Conservation (phyloP, 1,140 invertebrate genomes). For the Lysiphlebus fabarum region DNA sequence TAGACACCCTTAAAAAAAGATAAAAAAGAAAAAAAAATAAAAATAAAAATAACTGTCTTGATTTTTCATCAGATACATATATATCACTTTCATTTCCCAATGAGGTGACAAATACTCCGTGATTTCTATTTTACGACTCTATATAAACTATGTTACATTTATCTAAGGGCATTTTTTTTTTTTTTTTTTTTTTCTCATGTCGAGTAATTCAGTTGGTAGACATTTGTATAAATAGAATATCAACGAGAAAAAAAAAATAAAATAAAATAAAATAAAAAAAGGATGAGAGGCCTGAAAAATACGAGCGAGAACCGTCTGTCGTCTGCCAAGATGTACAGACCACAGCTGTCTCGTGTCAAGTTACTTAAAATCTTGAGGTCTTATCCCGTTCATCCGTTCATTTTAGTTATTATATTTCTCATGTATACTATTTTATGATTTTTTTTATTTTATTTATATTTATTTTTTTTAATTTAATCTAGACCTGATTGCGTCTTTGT, state of each 20-base stretch:
- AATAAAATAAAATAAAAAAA: background rate
- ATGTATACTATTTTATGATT: background rate
- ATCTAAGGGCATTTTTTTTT: background rate
- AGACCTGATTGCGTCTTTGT: too few species aligned
- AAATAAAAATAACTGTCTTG: too few species aligned
- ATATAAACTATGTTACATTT: background rate
- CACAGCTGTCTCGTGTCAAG: conserved; percentile 19
- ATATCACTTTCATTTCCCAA: too few species aligned
- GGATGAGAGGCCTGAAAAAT: background rate
- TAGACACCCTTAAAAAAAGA: too few species aligned
- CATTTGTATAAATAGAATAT: conserved; percentile 10
- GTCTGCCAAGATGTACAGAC: conserved; percentile 1
- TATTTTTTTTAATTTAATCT: background rate
- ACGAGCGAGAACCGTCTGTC: conserved; percentile 13
- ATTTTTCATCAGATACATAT: too few species aligned
- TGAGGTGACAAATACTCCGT: too few species aligned
- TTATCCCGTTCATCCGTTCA: conserved; percentile 7
- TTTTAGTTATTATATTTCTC: background rate
- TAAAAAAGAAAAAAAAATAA: too few species aligned
- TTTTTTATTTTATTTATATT: too few species aligned
- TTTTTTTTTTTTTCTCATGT: background rate
- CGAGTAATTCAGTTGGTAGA: background rate
- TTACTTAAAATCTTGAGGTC: conserved; percentile 15
- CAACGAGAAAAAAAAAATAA: background rate
- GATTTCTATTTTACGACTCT: too few species aligned